Conservation (phyloP, 1,140 invertebrate species). For the Teleopsis dalmanni region DNA sequence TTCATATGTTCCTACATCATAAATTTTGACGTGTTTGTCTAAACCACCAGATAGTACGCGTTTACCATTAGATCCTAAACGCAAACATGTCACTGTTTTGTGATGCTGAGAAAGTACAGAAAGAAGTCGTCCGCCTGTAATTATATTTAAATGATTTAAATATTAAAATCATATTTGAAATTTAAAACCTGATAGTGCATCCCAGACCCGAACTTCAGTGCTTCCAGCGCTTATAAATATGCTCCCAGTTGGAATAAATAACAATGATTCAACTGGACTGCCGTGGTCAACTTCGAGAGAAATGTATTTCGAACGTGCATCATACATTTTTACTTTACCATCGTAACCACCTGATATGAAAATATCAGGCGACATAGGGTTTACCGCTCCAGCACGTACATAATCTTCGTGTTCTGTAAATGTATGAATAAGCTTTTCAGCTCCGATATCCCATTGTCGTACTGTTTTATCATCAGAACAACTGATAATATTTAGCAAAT, state of each 20-base stretch:
- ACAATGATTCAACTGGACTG: conserved; percentile 79
- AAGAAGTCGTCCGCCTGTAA: conserved; percentile 68
- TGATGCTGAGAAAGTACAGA: conserved; percentile 78
- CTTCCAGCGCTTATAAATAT: conserved; percentile 89
- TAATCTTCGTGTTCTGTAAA: conserved; percentile 77
- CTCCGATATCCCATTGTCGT: conserved; percentile 82
- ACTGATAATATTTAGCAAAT: conserved; percentile 72
- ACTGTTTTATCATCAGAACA: conserved; percentile 93
- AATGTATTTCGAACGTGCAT: conserved; percentile 61
- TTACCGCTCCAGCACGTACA: conserved; percentile 71
- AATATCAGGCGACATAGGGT: conserved; percentile 65
- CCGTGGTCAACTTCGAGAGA: conserved; percentile 78
- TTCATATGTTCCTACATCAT: conserved; percentile 80
- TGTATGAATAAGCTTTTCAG: conserved; percentile 59
- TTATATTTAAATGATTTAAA: too few species aligned
- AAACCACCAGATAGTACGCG: conserved; percentile 82
- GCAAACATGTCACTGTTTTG: conserved; percentile 84
- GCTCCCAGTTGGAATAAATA: conserved; percentile 83
- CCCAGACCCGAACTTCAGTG: conserved; percentile 89
- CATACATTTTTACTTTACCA: conserved; percentile 82
- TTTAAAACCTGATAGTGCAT: conserved; percentile 69
- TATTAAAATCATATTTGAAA: not conserved
- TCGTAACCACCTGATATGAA: conserved; percentile 90
- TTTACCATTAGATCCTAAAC: conserved; percentile 68
- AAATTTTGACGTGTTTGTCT: conserved; percentile 91